Percentiles rank a stretch among this genome's conserved stretches.
Evolutionary conservation across 2,888 invertebrate species (phyloP).

Genomic region (Cataglyphis rosenhaueri): DNA sequence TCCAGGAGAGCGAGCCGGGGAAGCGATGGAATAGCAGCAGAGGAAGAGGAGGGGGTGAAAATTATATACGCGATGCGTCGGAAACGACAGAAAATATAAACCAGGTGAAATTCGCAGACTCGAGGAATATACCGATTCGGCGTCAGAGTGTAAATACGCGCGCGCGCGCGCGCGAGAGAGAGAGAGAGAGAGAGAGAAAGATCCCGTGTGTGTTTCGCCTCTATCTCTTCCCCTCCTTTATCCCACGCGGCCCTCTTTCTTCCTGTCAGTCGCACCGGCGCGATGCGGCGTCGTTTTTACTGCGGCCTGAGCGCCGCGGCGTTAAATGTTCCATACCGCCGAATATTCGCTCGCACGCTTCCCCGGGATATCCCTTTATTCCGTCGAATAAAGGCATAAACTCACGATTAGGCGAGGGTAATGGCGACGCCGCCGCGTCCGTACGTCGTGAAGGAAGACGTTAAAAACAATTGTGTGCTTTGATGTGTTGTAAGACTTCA

Average conservation of each 20-base stretch:
- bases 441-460: conserved; percentile 31
- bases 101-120: conserved; percentile 75
- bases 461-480: conserved; percentile 33
- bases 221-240: conserved; percentile 47
- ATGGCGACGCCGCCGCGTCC: conserved; percentile 4
- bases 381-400: conserved; percentile 69
- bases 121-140: conserved; percentile 65
- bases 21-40: conserved; percentile 14
- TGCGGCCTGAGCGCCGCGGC: conserved; percentile 67
- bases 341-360: conserved; percentile 72
- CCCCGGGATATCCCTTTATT: conserved; percentile 62
- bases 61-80: conserved; percentile 69
- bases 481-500: background rate
- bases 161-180: background rate
- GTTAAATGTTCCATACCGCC: conserved; percentile 82
- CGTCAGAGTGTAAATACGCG: conserved; percentile 69
- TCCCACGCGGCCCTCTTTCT: conserved; percentile 42
- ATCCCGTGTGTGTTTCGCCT: conserved; percentile 27
- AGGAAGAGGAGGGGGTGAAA: conserved; percentile 48
- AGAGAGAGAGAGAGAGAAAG: conserved; percentile 46
- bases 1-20: conserved; percentile 56
- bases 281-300: conserved; percentile 64
- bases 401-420: conserved; percentile 69
- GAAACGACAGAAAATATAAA: conserved; percentile 78
- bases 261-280: conserved; percentile 52